phyloP scores from a whole-genome alignment of 2,113 vertebrate species.

The Chinchilla lanigera region DNA sequence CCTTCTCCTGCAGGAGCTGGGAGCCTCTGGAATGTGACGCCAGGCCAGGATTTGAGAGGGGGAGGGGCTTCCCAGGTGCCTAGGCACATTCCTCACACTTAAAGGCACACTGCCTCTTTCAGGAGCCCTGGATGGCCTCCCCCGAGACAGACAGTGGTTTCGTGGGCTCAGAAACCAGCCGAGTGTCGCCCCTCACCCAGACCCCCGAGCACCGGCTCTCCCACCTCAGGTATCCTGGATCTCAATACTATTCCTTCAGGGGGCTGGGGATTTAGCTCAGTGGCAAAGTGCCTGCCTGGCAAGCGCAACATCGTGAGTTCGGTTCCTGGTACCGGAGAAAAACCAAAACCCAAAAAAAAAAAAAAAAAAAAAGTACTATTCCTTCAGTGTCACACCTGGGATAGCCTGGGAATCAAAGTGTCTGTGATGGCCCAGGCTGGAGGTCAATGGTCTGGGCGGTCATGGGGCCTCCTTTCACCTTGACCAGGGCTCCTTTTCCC shows the following conservation, averaged over 20 bases:
- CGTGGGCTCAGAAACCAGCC: slow-evolving; percentile 93
- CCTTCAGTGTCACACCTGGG: too few relatives aligned
- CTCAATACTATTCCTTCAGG: too few relatives aligned
- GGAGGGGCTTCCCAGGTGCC: not conserved
- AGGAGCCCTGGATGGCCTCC: slow-evolving; percentile 93
- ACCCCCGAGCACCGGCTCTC: slow-evolving; percentile 86
- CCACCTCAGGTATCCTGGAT: slow-evolving; percentile 81
- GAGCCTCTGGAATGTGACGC: slow-evolving; percentile 8
- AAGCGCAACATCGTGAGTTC: too few relatives aligned
- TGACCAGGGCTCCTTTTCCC: not conserved
- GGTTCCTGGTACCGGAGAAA: too few relatives aligned
- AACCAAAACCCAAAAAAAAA: too few relatives aligned
- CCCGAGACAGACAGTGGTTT: slow-evolving; percentile 97
- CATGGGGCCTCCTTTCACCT: not conserved
- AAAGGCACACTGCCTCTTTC: slow-evolving; percentile 42
- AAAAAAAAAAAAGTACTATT: too few relatives aligned
- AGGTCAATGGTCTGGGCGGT: not conserved
- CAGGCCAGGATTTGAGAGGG: not conserved
- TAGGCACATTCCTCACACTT: not conserved
- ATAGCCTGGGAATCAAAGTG: too few relatives aligned
- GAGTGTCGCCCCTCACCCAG: slow-evolving; percentile 86
- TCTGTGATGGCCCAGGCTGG: not conserved
- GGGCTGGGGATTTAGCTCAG: too few relatives aligned
- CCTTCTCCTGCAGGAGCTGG: not conserved
- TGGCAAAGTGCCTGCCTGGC: too few relatives aligned